Base-by-base conservation (phyloP, 2,113 vertebrate genomes). In the Nothocercus julius region DNA sequence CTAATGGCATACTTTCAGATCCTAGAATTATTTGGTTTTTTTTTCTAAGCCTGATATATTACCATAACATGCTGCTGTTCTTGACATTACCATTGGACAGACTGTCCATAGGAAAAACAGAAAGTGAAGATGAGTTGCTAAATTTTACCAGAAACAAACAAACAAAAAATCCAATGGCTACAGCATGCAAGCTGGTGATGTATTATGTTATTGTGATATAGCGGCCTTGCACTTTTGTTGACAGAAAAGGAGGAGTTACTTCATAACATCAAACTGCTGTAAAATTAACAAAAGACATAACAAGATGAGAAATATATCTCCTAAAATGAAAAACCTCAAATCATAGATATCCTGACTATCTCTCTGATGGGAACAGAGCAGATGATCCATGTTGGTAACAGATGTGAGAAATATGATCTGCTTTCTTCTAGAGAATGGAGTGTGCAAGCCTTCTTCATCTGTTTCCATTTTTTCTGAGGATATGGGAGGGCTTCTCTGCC, bases 281-380 rank as follows among this genome's bases (percentile, higher is more conserved):
- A 89, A 93, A 95, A 87, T 87, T 92, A 95, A 85, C 63, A 77
- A 82, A 92, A 69, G 69, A 34, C 54, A 54, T 66, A 89, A 92
- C 69, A 94, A 89, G 62, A 85, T 63, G 63, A 89, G 67, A 93
- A 96, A 34, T 63, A 19, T 22, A 63, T 58, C 30, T 85, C 75
- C 74, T 76, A 59, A 91, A 94, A 94, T 77, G 27, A 56, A 85
- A 94, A 85, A 82, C 85, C 63, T 95, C 79, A 93, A 91, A 85
- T 82, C 49, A 42, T 38, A 93, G 84, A 85, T 85, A 78, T 82
- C 67, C 63, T 80, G 54, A 51, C 36, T 82, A 53, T 63, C 40
- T 40, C 9, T 79, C 47, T 85, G 63, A 80, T 25, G 70, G 63
- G 64, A 92, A 42, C 40, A 59, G 30, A 87, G 45, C 27, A 67